These are phyloP conservation scores for Tapirus terrestris DNA, from an alignment of 2,113 vertebrate genomes.

Conservation along the genomic window DNA sequence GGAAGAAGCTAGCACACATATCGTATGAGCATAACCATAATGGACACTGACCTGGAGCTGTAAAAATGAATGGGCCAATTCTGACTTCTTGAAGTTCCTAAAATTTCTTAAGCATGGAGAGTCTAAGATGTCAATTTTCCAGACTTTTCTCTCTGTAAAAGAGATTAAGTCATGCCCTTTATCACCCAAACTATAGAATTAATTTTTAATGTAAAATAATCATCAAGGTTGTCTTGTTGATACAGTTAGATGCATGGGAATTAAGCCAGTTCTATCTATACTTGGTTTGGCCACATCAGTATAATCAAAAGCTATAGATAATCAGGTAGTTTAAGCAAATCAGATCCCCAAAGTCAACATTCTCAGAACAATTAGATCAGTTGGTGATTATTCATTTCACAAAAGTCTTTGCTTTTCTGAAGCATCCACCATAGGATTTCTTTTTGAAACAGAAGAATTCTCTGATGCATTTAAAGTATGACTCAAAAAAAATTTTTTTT, in stretches of 20 bases:
- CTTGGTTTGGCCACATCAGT: background rate
- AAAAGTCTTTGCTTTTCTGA: constrained; percentile 38
- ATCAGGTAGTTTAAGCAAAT: background rate
- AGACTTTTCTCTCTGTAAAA: background rate
- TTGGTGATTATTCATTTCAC: background rate
- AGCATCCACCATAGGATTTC: constrained; percentile 33
- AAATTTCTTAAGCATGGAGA: background rate
- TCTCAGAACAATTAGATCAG: constrained; percentile 49
- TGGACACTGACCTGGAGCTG: background rate
- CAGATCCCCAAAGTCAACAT: background rate
- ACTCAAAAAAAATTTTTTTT: constrained; percentile 13
- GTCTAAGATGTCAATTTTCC: background rate
- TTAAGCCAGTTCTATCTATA: background rate
- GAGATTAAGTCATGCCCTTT: background rate
- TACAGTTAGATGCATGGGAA: background rate
- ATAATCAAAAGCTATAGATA: background rate
- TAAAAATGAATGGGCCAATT: background rate
- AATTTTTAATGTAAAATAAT: constrained; percentile 41
- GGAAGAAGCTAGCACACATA: background rate
- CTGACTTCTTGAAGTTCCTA: background rate
- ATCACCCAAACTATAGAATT: background rate
- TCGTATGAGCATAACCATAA: background rate
- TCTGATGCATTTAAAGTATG: constrained; percentile 65
- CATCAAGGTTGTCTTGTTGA: background rate
- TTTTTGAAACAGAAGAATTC: constrained; percentile 54